Evolutionary conservation across 2,797 vertebrate species (phyloP).

Genomic region (Acomys russatus): DNA sequence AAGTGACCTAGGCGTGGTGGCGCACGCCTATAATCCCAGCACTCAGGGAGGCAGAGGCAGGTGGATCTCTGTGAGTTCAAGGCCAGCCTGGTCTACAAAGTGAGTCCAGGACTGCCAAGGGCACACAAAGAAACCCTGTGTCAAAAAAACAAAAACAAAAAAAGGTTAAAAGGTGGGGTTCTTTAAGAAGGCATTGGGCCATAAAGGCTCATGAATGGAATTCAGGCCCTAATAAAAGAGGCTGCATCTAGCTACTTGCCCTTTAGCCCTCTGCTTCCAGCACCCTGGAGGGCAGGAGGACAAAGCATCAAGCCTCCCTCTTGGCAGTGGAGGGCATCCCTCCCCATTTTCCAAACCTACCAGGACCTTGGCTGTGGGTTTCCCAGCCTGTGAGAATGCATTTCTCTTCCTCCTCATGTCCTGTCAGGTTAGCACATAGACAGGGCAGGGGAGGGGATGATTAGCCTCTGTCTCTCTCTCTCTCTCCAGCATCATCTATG

Average conservation of each 20-base stretch:
- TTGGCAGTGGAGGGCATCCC: neutral
- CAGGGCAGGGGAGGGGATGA: neutral
- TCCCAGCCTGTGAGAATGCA: neutral
- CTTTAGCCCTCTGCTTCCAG: neutral
- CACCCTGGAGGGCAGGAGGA: neutral
- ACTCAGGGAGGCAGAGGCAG: no score
- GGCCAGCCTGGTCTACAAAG: no score
- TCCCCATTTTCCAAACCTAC: no score
- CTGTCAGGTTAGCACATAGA: neutral
- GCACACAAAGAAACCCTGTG: no score
- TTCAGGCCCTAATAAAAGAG: neutral
- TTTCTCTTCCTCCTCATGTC: neutral
- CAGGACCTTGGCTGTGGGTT: neutral
- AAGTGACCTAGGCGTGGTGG: neutral
- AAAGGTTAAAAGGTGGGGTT: neutral
- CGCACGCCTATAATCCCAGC: no score
- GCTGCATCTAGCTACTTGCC: neutral
- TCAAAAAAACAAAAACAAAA: no score
- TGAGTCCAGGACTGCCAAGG: no score
- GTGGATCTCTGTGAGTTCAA: no score
- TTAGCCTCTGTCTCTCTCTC: neutral
- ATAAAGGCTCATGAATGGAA: neutral
- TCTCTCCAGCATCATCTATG: neutral
- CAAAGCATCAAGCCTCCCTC: neutral
- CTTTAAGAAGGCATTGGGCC: neutral